Base-by-base conservation (phyloP, 2,888 invertebrate species). In the Mythimna lalbum region DNA sequence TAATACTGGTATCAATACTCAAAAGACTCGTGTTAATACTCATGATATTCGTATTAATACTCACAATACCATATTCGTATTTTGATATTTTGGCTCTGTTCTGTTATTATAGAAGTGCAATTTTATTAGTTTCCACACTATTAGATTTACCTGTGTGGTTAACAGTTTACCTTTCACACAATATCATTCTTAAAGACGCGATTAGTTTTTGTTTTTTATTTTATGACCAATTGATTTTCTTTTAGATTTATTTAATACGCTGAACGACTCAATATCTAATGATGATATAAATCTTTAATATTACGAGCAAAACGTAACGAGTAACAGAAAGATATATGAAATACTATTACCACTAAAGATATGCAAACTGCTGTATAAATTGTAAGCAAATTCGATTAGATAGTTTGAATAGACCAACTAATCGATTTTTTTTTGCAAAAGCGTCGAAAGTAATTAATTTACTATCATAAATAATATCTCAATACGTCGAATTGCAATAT, bases 341-440 rank as follows among this genome's bases (percentile, higher is more conserved):
- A 21, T 47, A 61, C 4, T 36, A 21, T 36, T 5, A 9, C 14
- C 14, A 53, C 5, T 53, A 36, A 21, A 57, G 52, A 47, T 59
- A 78, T 69, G 57, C 43, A 63, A 71, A 68, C 62, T 47, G 60
- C 36, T 10, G 31, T 43, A 43, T 43, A 43, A 43, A 43, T 43
- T 43, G 43, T 6, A 43, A 43, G 1, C 43, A 43, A 43, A 43
- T 43, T 43, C 43, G 17, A 43, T 43, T 43, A 43, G 17, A 17
- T 43, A 17, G 43, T 43, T 14, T 43, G 0, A 19, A 6, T 43
- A 14, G 19, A 61, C n/a, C 43, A 59, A 50, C 19, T 71, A 63
- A 71, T 76, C 49, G 17, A 71, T 61, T 74, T 63, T 67, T n/a
- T 33, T 70, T 43, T 53, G 43, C 49, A 53, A 63, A 43, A 61